Evolutionary conservation across 2,797 vertebrate species (phyloP).

Genomic region (Hippoglossus hippoglossus): DNA sequence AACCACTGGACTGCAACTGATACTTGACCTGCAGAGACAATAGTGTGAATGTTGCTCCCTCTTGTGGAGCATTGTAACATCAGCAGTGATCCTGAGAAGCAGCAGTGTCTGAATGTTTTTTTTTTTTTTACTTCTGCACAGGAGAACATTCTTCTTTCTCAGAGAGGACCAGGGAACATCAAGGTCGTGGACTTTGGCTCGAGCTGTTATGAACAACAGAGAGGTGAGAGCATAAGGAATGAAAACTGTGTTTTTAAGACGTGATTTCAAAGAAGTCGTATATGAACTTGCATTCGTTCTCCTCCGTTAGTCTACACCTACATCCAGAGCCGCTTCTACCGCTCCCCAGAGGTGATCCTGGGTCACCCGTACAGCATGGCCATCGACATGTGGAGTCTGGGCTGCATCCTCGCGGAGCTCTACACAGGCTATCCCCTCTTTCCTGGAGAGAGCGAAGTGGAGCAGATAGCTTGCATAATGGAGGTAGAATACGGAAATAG

Average conservation of each 20-base stretch:
- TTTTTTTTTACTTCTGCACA: conserved; percentile 55
- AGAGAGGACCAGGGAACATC: conserved; percentile 91
- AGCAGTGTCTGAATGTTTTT: conserved; percentile 3
- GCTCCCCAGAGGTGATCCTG: conserved; percentile 95
- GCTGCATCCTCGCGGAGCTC: conserved; percentile 93
- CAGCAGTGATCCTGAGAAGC: neutral
- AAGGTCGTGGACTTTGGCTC: conserved; percentile 98
- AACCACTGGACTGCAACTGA: conserved; percentile 10
- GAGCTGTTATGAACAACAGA: conserved; percentile 95
- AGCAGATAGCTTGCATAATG: conserved; percentile 96
- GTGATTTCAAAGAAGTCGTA: neutral
- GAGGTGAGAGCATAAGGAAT: conserved; percentile 80
- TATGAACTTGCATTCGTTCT: neutral
- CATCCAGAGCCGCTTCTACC: conserved; percentile 96
- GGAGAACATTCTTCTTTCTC: conserved; percentile 95
- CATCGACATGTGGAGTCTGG: conserved; percentile 98
- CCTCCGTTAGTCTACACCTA: conserved; percentile 89
- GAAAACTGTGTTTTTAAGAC: too few relatives aligned
- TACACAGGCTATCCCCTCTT: conserved; percentile 93
- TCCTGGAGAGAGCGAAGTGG: conserved; percentile 92
- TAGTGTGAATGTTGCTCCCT: conserved; percentile 27
- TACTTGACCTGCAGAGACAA: neutral
- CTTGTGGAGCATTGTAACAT: conserved; percentile 45
- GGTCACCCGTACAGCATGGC: conserved; percentile 93
- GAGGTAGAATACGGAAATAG: conserved; percentile 83